Evolutionary conservation across 2,797 vertebrate species (phyloP).

Genomic region (Xerus rutilus): DNA sequence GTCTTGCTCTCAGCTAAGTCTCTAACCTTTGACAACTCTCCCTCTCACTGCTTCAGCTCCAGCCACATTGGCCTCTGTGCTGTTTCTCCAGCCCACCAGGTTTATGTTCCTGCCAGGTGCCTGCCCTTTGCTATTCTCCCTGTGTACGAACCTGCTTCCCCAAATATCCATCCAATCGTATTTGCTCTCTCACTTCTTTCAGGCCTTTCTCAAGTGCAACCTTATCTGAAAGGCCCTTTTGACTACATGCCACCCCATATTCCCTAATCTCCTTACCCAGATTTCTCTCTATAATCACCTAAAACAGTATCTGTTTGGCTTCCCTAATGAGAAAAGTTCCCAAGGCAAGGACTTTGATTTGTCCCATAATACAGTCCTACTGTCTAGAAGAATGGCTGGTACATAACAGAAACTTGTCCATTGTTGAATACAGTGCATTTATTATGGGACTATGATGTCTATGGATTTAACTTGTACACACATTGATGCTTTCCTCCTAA

Average conservation of each 20-base stretch:
- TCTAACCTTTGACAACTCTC: neutral
- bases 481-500: neutral
- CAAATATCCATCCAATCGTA: neutral
- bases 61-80: neutral
- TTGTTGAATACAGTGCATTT: neutral
- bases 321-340: slow-evolving; percentile 4
- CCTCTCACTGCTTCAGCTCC: neutral
- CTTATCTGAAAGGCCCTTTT: neutral
- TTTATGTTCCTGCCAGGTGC: neutral
- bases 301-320: neutral
- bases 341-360: neutral
- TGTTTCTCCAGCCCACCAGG: neutral
- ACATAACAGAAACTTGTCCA: neutral
- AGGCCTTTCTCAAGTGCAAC: neutral
- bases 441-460: neutral
- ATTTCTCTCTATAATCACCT: neutral
- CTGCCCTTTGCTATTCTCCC: neutral
- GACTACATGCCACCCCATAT: neutral
- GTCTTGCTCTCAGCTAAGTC: neutral
- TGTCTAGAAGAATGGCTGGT: neutral
- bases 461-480: neutral
- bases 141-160: neutral
- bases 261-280: neutral
- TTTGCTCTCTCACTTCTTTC: neutral
- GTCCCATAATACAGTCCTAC: neutral